phyloP scores from a whole-genome alignment of 1,140 invertebrate genomes.

The Listronotus bonariensis region DNA sequence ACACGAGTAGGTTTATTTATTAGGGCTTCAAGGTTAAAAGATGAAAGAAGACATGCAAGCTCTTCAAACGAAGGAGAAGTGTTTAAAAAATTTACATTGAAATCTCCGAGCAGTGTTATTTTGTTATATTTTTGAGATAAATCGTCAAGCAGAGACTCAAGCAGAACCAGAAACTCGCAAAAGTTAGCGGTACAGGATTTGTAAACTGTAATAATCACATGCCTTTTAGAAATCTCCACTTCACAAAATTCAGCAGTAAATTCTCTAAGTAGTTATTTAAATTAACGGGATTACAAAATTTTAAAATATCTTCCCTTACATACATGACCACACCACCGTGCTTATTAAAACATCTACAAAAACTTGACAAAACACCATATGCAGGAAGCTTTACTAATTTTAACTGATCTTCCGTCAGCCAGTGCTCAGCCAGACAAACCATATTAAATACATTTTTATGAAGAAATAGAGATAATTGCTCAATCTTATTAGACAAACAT shows the following conservation, averaged over 20 bases:
- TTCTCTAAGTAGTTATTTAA: not conserved
- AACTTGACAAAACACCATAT: not conserved
- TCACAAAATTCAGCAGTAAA: not conserved
- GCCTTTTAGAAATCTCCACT: not conserved
- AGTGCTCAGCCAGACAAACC: slow-evolving; percentile 2
- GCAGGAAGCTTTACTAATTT: not conserved
- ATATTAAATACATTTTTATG: not conserved
- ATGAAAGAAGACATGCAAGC: not conserved
- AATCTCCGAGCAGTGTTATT: not conserved
- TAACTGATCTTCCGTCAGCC: not conserved
- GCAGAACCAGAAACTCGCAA: not conserved
- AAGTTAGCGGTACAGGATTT: not conserved
- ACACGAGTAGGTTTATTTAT: not conserved
- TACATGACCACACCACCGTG: slow-evolving; percentile 1
- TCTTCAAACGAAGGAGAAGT: not conserved
- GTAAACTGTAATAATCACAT: not conserved
- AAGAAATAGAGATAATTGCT: not conserved
- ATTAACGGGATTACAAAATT: not conserved
- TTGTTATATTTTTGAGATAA: not conserved
- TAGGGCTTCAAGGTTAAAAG: not conserved
- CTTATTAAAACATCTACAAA: not conserved
- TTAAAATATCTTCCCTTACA: not conserved
- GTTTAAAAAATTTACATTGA: not conserved
- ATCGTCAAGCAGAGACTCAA: not conserved
- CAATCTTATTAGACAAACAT: not conserved